Base-by-base conservation (phyloP, 2,888 invertebrate species). In the Hofmannophila pseudospretella region DNA sequence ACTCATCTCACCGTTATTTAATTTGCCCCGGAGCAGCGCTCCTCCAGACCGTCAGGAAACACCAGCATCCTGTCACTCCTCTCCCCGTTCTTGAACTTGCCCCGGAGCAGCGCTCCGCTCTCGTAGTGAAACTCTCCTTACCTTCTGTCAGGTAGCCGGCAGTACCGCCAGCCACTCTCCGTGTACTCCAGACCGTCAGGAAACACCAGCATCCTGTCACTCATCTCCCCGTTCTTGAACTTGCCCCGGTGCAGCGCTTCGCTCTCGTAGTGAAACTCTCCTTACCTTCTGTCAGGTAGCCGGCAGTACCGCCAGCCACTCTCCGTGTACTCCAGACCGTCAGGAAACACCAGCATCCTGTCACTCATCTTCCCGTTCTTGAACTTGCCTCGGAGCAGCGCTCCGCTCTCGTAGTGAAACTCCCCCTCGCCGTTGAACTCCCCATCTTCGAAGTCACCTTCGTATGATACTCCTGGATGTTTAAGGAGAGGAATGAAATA, bases 201-300 rank as follows among this genome's bases (percentile, higher is more conserved):
- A 4, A 20, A 20, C 20, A 8, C 5, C 2, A 20, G 20, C 20
- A 8, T 5, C 20, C 20, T 20, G 7, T 20, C 20, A 5, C 7
- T 20, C 20, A 20, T 20, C 2, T 7, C 20, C 1, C 20, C 20
- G 7, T 8, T 2, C 7, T 20, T 20, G 5, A 20, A 20, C 20
- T 20, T 20, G 20, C 20, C 20, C 1, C 20, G 20, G 20, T 7
- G 20, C 5, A 20, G 7, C 7, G 8, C 20, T 5, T 8, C 20
- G 5, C 8, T 20, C 5, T 20, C 20, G 20, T 20, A 20, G 20
- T 5, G 20, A 20, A 20, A 8, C 20, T 20, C 20, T 7, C 20
- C 20, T 8, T 20, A 91, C 79, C 90, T 82, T 42, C 91, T 76
- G 55, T 91, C 90, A 1, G 84, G 76, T 55, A 74, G 73, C 38